Evolutionary conservation across 2,113 vertebrate species (phyloP).

Genomic region (Callaeas wilsoni): DNA sequence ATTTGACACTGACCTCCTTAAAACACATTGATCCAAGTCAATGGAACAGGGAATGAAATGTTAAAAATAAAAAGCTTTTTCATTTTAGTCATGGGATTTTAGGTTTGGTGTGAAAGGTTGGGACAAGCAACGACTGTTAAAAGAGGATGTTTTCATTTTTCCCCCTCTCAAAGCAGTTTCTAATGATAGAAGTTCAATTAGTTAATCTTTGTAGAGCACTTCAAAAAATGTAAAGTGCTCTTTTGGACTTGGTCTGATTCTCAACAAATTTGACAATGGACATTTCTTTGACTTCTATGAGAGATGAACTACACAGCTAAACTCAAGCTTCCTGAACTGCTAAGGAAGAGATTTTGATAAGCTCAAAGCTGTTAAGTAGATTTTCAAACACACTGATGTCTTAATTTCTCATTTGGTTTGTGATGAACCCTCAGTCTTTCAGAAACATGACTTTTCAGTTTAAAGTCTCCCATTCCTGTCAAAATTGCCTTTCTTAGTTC

Average conservation of each 20-base stretch:
- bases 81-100: not conserved
- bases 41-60: conserved; percentile 53
- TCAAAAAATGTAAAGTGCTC: not conserved
- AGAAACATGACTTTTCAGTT: not conserved
- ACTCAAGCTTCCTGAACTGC: not conserved
- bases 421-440: not conserved
- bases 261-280: not conserved
- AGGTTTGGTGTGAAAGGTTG: conserved; percentile 1
- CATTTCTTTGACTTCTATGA: not conserved
- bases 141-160: not conserved
- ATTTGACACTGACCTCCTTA: conserved; percentile 68
- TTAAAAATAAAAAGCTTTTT: conserved; percentile 61
- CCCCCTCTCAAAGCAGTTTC: not conserved
- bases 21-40: conserved; percentile 49
- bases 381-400: not conserved
- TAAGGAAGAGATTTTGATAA: not conserved
- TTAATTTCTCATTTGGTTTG: not conserved
- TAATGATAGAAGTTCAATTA: not conserved
- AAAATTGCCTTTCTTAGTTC: not conserved
- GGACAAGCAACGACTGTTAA: not conserved
- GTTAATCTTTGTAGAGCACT: not conserved
- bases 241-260: not conserved
- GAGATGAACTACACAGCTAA: not conserved
- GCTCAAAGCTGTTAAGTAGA: not conserved
- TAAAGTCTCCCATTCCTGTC: not conserved